phyloP scores from a whole-genome alignment of 2,113 vertebrate genomes.

The Irena cyanogastra region DNA sequence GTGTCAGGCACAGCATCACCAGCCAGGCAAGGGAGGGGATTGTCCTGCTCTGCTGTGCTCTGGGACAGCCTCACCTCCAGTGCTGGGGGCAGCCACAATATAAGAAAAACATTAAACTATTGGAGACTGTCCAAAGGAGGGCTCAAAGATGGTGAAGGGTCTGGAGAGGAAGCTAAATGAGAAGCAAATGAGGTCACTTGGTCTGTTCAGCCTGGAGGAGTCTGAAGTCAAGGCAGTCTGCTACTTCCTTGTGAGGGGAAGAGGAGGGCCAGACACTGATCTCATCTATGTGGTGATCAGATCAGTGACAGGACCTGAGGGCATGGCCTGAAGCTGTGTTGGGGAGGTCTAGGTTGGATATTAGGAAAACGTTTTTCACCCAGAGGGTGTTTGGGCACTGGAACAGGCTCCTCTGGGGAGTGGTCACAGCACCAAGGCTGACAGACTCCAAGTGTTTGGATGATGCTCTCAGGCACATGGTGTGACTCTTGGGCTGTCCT shows the following conservation, averaged over 20 bases:
- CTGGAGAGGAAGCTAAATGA: background rate
- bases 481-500: background rate
- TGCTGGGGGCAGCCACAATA: background rate
- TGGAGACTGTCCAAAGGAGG: background rate
- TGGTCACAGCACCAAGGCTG: background rate
- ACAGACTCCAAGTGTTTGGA: background rate
- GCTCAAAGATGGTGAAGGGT: background rate
- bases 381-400: accelerated
- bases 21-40: background rate
- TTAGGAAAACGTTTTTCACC: accelerated
- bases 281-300: background rate
- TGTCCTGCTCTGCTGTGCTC: background rate
- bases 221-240: accelerated
- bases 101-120: accelerated
- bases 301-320: accelerated
- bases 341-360: background rate
- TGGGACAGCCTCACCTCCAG: background rate
- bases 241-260: accelerated
- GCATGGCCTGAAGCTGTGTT: background rate
- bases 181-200: background rate
- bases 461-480: background rate
- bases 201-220: background rate
- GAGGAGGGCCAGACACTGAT: background rate
- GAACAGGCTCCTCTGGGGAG: accelerated
- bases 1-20: background rate